Evolutionary conservation across 2,888 invertebrate species (phyloP), one percentile per base, ranked within the genome.

Genomic region (Drosophila formosana): DNA sequence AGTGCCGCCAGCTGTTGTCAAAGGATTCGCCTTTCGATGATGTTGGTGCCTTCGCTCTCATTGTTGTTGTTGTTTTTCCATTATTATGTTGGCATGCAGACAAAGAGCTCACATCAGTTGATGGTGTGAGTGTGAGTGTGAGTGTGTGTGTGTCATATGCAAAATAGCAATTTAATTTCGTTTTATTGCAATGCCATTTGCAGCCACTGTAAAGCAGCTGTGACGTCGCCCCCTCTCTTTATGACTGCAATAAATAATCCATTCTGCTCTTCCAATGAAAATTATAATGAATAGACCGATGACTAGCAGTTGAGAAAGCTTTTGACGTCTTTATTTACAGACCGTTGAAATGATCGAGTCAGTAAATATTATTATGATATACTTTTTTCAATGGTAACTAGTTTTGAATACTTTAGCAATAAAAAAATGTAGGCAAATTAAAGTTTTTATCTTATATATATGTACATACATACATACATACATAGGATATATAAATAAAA

Each of bases 111-210:
- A 71, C 73, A 75, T 73, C 76, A 78, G 77, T 77, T 77, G 77
- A 82, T 80, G 72, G 50, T 55, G 23, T n/a, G 28, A 13, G 41
- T 45, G 9, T 43, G 43, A 56, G 56, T 58, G 55, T 60, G 68
- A 47, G 71, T 60, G 68, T 50, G 71, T 68, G 60, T 75, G 60
- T 64, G 75, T 56, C 85, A 79, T 72, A 87, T 87, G 85, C 85
- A 86, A 87, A 85, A 82, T 75, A 79, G 87, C 80, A 87, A 87
- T 87, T 81, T 87, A 86, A 87, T 87, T 85, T 86, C 72, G 68
- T 87, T 86, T 87, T 80, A 87, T 85, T 87, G 82, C 85, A 80
- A 64, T 82, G 70, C 77, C 88, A 87, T 80, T 85, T 80, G 74
- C 78, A 80, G 74, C 50, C 81, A 77, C 66, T 80, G 72, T 53